Base-by-base conservation (phyloP, 1,140 invertebrate species). In the Phocides pigmalion region DNA sequence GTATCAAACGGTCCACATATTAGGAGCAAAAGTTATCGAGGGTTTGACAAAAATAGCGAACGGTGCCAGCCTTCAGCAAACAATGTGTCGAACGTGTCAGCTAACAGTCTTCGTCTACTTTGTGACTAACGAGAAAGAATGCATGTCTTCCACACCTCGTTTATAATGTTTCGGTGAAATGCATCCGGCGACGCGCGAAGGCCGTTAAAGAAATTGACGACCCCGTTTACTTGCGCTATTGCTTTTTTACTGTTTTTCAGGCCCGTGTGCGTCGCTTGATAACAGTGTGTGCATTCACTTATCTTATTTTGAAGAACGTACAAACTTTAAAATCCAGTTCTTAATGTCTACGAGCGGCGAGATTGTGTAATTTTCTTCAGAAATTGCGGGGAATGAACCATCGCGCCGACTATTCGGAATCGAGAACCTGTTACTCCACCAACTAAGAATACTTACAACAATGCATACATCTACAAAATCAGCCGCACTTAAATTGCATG, bases 91-190 rank as follows among this genome's bases (percentile, higher is more conserved):
- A 44, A 44, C 41, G 54, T 58, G 20, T 39, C 20, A 0, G 22
- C 41, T 56, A 41, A 54, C 53, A 44, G 39, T 46, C 32, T 41
- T 41, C 39, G 54, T 58, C 54, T 58, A 58, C 39, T 58, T 58
- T 44, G 41, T 58, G 41, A 28, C 41, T 58, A 58, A 58, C 54
- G 41, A 58, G 50, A 54, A 47, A 51, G 53, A 58, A 58, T 44
- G 20, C 53, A 58, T 44, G 53, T 58, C 53, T 44, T 58, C 53
- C 37, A 56, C 53, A 44, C 53, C 53, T 56, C 53, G 53, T 56
- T 56, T 56, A 44, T 56, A 44, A 56, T 44, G 53, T 56, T 59
- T 59, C 54, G 54, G 56, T 59, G 56, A 59, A 59, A 59, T 47
- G 54, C 54, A 59, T 44, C 54, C 54, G 53, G 20, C 22, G 54